These are phyloP conservation scores for Girardinichthys multiradiatus DNA, from an alignment of 2,113 vertebrate genomes.

Conservation along the genomic window DNA sequence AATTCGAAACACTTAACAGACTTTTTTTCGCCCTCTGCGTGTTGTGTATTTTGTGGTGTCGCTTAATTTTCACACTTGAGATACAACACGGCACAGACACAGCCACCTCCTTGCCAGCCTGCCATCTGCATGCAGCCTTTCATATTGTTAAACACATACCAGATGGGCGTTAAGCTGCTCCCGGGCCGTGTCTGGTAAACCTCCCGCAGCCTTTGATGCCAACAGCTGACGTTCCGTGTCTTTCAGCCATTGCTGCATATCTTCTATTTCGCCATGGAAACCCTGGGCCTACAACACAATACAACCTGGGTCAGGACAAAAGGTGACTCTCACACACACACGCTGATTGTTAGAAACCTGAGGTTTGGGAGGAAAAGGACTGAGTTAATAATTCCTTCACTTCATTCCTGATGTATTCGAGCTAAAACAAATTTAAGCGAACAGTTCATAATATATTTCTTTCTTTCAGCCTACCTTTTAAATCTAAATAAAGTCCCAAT, in stretches of 20 bases:
- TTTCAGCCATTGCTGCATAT: constrained; percentile 97
- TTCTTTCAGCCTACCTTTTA: neutral
- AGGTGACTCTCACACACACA: constrained; percentile 54
- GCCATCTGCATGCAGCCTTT: constrained; percentile 78
- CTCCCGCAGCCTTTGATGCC: constrained; percentile 96
- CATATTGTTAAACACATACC: constrained; percentile 87
- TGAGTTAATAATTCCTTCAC: constrained; percentile 53
- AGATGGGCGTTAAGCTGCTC: constrained; percentile 97
- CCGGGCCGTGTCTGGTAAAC: constrained; percentile 96
- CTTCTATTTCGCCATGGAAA: constrained; percentile 98
- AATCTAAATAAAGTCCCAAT: neutral
- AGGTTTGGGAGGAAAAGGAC: constrained; percentile 38
- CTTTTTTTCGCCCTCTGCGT: constrained; percentile 33
- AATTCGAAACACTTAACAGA: constrained; percentile 48
- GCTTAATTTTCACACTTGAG: constrained; percentile 75
- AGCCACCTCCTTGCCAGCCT: constrained; percentile 48
- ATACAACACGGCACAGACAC: constrained; percentile 68
- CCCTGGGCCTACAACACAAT: constrained; percentile 93
- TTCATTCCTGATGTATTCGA: constrained; percentile 34
- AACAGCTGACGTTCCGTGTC: constrained; percentile 97
- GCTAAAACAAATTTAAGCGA: constrained; percentile 1
- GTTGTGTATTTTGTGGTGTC: constrained; percentile 56
- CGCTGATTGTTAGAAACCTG: constrained; percentile 49
- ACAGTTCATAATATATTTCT: neutral
- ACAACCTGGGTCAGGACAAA: constrained; percentile 75